Conservation (phyloP, 2,888 invertebrate species). For the Tryphoninae sp. region DNA sequence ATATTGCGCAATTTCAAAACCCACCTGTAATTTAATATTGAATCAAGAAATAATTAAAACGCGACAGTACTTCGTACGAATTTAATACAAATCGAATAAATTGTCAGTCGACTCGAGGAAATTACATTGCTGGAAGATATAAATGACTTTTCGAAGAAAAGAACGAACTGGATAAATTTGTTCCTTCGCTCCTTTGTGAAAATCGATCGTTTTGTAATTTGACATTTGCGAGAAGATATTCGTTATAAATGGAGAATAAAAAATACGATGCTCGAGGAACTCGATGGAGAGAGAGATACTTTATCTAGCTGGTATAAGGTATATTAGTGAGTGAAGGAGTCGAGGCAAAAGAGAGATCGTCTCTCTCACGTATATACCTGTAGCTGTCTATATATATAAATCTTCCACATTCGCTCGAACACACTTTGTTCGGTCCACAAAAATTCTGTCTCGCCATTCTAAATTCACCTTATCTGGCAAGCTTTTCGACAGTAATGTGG, state of each 20-base stretch:
- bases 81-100: too few species aligned
- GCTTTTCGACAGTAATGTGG: slow-evolving; percentile 80
- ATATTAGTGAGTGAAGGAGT: slow-evolving; percentile 49
- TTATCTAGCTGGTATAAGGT: slow-evolving; percentile 47
- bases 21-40: too few species aligned
- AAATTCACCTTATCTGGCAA: slow-evolving; percentile 79
- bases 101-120: too few species aligned
- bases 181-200: not conserved
- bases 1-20: too few species aligned
- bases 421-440: slow-evolving; percentile 65
- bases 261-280: not conserved
- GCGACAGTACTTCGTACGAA: too few species aligned
- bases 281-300: not conserved
- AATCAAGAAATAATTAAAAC: too few species aligned
- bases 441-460: slow-evolving; percentile 80
- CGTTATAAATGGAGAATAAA: not conserved
- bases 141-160: not conserved
- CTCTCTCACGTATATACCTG: slow-evolving; percentile 33
- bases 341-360: slow-evolving; percentile 45
- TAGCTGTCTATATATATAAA: slow-evolving; percentile 7
- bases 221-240: not conserved
- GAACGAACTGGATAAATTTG: too few species aligned
- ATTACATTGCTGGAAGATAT: not conserved
- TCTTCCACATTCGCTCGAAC: slow-evolving; percentile 44
- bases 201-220: not conserved